Evolutionary conservation across 92 coral and sea anemone genomes (phyloP), one percentile per base, ranked within the genome.

Genomic region (Galaxea fascicularis): DNA sequence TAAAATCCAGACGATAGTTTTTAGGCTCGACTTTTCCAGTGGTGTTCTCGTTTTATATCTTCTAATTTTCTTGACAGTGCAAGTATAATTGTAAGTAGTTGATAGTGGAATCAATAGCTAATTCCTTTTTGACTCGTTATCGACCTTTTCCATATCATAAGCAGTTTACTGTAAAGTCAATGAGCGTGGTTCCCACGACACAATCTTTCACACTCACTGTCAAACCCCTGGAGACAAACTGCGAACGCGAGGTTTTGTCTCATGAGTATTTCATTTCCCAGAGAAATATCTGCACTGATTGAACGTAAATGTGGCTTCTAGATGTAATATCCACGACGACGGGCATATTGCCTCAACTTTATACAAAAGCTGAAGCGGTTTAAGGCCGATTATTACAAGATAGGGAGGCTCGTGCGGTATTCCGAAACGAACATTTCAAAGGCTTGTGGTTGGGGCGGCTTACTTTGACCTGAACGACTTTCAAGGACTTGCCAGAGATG

Each of bases 381-480:
- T 71, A 24, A 21, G 49, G 75, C 75, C 75, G 74, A 67, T 79
- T 79, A 65, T 66, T 63, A 26, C 84, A 67, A 79, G 84, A 46
- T 45, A 63, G 31, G 4, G 71, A 62, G 39, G 58, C 80, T 77
- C 58, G 58, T 68, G 84, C 64, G 75, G 84, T 79, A 44, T 46
- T 8, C 52, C 51, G 64, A 49, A 79, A 52, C 44, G 64, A 65
- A 47, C 47, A 49, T 49, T 67, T 46, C 58, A 17, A 79, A 26
- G n/a, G 75, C 20, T 57, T 79, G 84, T 79, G 84, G 84, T 79
- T 51, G 64, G 56, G 24, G 39, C 84, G 84, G 84, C 60, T 15
- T 31, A 28, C 84, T 79, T 79, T 79, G 84, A 79, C 64, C 26
- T 79, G 51, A 53, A 79, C 52, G 82, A 67, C 65, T 29, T 18